phyloP scores from a whole-genome alignment of 2,113 vertebrate genomes.

The Camarhynchus parvulus region DNA sequence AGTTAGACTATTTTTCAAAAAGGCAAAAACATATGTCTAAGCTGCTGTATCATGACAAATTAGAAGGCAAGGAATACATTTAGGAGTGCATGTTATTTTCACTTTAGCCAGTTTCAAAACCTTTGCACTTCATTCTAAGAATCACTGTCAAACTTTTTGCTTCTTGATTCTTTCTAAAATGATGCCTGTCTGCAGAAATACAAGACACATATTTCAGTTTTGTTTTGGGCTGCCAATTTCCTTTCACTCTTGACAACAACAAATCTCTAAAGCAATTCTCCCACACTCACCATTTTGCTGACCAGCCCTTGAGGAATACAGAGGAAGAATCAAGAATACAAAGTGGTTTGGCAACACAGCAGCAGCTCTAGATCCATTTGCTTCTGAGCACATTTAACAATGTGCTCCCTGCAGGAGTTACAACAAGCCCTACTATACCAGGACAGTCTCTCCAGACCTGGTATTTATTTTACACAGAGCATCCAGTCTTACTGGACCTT shows the following conservation, averaged over 20 bases:
- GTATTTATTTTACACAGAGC: background rate
- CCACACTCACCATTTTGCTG: background rate
- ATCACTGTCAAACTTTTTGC: background rate
- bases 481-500: background rate
- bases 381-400: background rate
- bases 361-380: background rate
- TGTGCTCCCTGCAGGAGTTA: background rate
- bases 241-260: constrained; percentile 23
- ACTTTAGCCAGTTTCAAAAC: background rate
- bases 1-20: background rate
- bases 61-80: background rate
- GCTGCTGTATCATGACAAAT: background rate
- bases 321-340: background rate
- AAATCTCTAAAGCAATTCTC: constrained; percentile 24
- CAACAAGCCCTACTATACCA: background rate
- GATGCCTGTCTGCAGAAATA: background rate
- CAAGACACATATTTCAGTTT: constrained; percentile 10
- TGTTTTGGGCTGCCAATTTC: constrained; percentile 7
- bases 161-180: background rate
- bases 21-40: background rate
- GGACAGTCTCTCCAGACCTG: background rate
- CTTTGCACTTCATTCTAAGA: background rate
- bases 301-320: constrained; percentile 13
- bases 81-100: background rate
- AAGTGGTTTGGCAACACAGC: background rate